Conservation (phyloP, 2,797 vertebrate genomes). For the Sciaenops ocellatus region DNA sequence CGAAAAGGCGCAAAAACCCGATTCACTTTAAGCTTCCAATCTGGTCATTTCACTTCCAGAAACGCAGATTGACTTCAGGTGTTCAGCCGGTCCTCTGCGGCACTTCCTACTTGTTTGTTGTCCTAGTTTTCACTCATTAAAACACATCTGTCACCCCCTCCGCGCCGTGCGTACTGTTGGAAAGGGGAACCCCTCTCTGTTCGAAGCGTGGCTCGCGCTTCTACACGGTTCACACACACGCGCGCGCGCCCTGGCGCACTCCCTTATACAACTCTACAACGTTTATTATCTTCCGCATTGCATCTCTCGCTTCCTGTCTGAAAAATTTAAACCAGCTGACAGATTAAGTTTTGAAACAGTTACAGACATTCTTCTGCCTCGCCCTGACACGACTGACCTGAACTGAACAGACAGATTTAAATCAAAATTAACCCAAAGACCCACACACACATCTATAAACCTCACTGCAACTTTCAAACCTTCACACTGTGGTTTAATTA, state of each 20-base stretch:
- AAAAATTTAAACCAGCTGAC: slow-evolving; percentile 43
- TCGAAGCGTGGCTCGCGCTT: slow-evolving; percentile 43
- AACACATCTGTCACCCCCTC: slow-evolving; percentile 3
- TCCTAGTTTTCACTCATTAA: slow-evolving; percentile 7
- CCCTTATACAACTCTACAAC: slow-evolving; percentile 3
- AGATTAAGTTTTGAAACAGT: background rate
- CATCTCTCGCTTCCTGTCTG: slow-evolving; percentile 71
- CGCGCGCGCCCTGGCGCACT: slow-evolving; percentile 46
- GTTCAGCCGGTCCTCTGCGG: background rate
- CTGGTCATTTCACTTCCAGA: slow-evolving; percentile 65
- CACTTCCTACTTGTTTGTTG: slow-evolving; percentile 24
- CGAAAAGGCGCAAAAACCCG: slow-evolving; percentile 28
- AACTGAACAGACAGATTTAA: background rate
- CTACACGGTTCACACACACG: slow-evolving; percentile 35
- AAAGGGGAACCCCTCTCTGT: slow-evolving; percentile 73
- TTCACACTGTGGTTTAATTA: background rate
- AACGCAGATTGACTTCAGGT: background rate
- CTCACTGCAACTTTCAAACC: background rate
- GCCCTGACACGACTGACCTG: background rate
- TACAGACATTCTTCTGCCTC: background rate
- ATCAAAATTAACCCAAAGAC: background rate
- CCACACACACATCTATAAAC: background rate
- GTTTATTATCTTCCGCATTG: slow-evolving; percentile 80
- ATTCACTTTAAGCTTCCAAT: slow-evolving; percentile 78
- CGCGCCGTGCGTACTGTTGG: background rate